Conservation (phyloP, 2,797 vertebrate genomes). For the Pangasius sanitwongsei region DNA sequence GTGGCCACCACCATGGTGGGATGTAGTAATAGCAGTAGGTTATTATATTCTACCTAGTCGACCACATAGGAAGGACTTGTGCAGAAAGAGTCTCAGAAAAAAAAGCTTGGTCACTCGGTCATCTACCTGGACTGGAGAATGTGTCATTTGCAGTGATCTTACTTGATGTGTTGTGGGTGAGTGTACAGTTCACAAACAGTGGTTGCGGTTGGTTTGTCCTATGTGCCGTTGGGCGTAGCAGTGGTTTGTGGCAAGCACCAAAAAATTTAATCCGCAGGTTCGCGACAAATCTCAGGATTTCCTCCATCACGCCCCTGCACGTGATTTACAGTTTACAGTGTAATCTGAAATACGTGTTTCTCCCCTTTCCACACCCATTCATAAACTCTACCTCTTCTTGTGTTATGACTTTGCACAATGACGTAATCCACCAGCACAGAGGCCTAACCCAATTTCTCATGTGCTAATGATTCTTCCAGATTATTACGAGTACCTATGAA, state of each 20-base stretch:
- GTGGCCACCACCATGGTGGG: constrained; percentile 21
- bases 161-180: constrained; percentile 40
- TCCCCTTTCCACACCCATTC: constrained; percentile 36
- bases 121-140: constrained; percentile 32
- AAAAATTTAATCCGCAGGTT: constrained; percentile 13
- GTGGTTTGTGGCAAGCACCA: constrained; percentile 2
- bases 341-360: constrained; percentile 51
- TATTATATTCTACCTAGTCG: constrained; percentile 1
- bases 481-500: not conserved
- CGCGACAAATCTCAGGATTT: constrained; percentile 57
- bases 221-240: not conserved
- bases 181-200: constrained; percentile 33
- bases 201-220: constrained; percentile 24
- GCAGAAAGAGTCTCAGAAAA: not conserved
- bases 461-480: constrained; percentile 9
- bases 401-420: constrained; percentile 55
- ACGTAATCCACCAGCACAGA: constrained; percentile 9
- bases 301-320: constrained; percentile 36
- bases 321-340: constrained; percentile 48
- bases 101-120: constrained; percentile 30
- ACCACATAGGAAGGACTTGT: constrained; percentile 30
- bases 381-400: constrained; percentile 28
- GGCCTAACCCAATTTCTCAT: constrained; percentile 1
- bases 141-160: constrained; percentile 49
- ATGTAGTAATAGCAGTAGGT: constrained; percentile 5